Evolutionary conservation across 2,797 vertebrate species (phyloP).

Genomic region (Gymnodraco acuticeps): DNA sequence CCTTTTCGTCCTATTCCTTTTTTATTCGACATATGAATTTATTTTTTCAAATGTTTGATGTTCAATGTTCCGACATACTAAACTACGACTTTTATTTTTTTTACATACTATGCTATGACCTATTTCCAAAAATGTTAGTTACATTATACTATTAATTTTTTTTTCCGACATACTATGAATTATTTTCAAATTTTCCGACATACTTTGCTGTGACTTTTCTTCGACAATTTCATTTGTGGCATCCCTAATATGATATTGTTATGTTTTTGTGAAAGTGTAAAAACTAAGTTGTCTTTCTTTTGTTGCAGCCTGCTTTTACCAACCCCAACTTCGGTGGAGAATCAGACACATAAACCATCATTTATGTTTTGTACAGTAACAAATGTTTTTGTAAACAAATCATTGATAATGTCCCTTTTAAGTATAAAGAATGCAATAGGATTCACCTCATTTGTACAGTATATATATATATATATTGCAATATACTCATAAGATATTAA

Average conservation of each 20-base stretch:
- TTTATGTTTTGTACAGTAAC: constrained; percentile 35
- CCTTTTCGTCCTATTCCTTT: too few species aligned
- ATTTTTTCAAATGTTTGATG: too few species aligned
- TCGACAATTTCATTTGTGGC: too few species aligned
- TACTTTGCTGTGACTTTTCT: too few species aligned
- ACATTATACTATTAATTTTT: too few species aligned
- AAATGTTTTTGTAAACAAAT: constrained; percentile 34
- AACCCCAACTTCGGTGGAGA: constrained; percentile 84
- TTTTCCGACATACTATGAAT: too few species aligned
- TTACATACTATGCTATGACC: too few species aligned
- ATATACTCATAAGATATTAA: constrained; percentile 14
- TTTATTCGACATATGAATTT: too few species aligned
- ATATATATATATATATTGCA: constrained; percentile 61
- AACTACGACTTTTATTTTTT: too few species aligned
- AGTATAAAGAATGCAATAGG: constrained; percentile 1
- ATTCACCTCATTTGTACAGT: constrained; percentile 40
- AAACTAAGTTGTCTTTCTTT: constrained; percentile 33
- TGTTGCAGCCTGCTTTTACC: constrained; percentile 80
- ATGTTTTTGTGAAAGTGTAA: not conserved
- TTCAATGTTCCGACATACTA: too few species aligned
- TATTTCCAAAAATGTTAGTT: too few species aligned
- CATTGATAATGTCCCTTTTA: constrained; percentile 7
- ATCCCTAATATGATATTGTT: not conserved
- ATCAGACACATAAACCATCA: constrained; percentile 67
- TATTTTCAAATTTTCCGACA: too few species aligned